Evolutionary conservation across 2,113 vertebrate genomes (phyloP).

Genomic region (Brachyhypopomus gauderio): DNA sequence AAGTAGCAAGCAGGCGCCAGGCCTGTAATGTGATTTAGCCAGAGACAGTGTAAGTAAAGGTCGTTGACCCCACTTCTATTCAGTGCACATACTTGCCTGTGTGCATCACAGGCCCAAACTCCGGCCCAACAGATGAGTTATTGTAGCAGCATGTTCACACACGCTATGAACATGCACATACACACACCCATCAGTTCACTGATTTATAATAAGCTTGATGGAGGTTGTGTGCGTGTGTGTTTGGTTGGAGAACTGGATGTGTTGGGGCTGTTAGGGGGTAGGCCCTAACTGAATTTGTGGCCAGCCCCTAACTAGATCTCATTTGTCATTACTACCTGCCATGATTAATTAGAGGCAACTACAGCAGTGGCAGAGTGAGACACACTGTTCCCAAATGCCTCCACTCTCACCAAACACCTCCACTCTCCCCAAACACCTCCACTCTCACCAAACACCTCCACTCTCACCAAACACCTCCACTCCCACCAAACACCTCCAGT

Average conservation of each 20-base stretch:
- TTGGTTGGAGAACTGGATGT: not conserved
- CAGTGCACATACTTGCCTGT: constrained; percentile 66
- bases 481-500: too few species aligned
- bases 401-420: not conserved
- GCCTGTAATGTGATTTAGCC: constrained; percentile 73
- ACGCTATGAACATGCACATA: constrained; percentile 34
- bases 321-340: constrained; percentile 30
- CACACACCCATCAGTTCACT: constrained; percentile 36
- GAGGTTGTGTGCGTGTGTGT: constrained; percentile 18
- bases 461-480: too few species aligned
- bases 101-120: constrained; percentile 67
- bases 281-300: not conserved
- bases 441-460: too few species aligned
- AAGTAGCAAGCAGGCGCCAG: constrained; percentile 67
- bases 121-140: constrained; percentile 72
- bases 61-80: constrained; percentile 72
- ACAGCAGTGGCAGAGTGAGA: constrained; percentile 10
- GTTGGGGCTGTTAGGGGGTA: not conserved
- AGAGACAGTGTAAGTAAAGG: constrained; percentile 68
- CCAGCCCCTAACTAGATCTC: not conserved
- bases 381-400: not conserved
- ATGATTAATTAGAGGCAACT: constrained; percentile 26
- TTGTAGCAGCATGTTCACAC: constrained; percentile 61
- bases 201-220: constrained; percentile 40
- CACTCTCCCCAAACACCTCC: too few species aligned